A percentile compares a stretch with the other conserved stretches of the same genome.
These are phyloP conservation scores for Bombylius major DNA, from an alignment of 2,888 invertebrate species.

Conservation along the genomic window DNA sequence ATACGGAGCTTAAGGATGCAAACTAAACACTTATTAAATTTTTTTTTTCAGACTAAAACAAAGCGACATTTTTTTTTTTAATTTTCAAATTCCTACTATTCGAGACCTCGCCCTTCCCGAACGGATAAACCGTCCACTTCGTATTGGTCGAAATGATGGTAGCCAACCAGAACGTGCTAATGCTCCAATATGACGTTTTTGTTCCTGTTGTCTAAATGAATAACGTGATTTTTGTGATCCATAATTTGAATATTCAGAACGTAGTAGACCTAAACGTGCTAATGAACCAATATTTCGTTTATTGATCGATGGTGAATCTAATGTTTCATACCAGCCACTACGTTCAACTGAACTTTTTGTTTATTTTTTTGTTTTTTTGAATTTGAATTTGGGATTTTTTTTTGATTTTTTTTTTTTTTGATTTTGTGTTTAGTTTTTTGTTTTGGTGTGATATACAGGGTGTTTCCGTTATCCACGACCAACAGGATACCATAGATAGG, in stretches of 20 bases:
- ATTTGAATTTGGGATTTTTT: too few species aligned
- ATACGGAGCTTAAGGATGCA: too few species aligned
- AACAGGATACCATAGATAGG: too few species aligned
- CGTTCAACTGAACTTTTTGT: slow-evolving; percentile 30
- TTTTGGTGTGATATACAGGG: too few species aligned
- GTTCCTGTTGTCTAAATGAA: slow-evolving; percentile 18
- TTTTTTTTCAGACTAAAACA: too few species aligned
- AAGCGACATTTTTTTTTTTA: neutral
- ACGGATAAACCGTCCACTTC: slow-evolving; percentile 59
- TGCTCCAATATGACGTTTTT: slow-evolving; percentile 71
- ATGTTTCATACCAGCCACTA: slow-evolving; percentile 37
- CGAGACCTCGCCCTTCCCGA: slow-evolving; percentile 51
- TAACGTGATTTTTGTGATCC: slow-evolving; percentile 2
- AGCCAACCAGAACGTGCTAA: slow-evolving; percentile 72
- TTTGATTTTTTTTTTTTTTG: too few species aligned
- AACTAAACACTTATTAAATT: too few species aligned
- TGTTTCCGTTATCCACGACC: too few species aligned
- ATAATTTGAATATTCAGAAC: slow-evolving; percentile 8
- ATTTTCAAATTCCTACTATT: slow-evolving; percentile 17
- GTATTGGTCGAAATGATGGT: slow-evolving; percentile 59
- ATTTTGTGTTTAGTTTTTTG: too few species aligned
- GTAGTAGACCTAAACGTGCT: slow-evolving; percentile 41
- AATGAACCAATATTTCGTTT: slow-evolving; percentile 16
- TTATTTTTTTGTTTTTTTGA: neutral
- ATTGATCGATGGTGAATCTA: slow-evolving; percentile 13